Base-by-base conservation (phyloP, 2,888 invertebrate genomes). In the Phyto melanocephala region DNA sequence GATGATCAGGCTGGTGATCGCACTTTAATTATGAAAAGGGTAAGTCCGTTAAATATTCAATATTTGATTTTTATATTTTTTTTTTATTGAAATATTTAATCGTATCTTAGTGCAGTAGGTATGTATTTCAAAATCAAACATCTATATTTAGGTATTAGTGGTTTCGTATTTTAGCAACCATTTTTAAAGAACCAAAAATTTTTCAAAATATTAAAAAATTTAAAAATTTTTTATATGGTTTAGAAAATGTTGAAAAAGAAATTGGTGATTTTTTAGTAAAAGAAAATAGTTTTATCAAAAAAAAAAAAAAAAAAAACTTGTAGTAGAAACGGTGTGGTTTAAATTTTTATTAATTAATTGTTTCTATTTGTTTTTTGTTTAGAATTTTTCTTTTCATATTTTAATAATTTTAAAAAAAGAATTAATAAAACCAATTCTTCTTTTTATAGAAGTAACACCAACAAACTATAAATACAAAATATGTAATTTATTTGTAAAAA, bases 11-110 rank as follows among this genome's bases (percentile, higher is more conserved):
- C 93, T 83, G 95, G 95, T 75, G 97, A 97, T 91, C 94, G 96
- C 88, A 98, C 98, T 78, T 94, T 98, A 91, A 97, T 98, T 89
- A 95, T 97, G 93, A 95, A 97, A 92, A 93, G 97, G 94, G 97
- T 97, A 92, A 95, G 96, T 94, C 62, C n/a, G 7, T 15, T 15
- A 17, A 17, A 37, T 35, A 50, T 20, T n/a, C n/a, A n/a, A n/a
- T n/a, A n/a, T n/a, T n/a, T n/a, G n/a, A n/a, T 5, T 37, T 17
- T 37, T 33, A 22, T 13, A 62, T 10, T 33, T 42, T 47, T 63
- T 10, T 28, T 42, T 40, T 52, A 70, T 42, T 42, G 52, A 17
- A 45, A 40, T 58, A 24, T 22, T 35, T 7, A n/a, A 2, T 5
- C 4, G 5, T 40, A 40, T 13, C 28, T 6, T 28, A 28, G 28